These are phyloP conservation scores for Pocillopora verrucosa DNA, from an alignment of 64 coral and sea anemone species.

Conservation along the genomic window DNA sequence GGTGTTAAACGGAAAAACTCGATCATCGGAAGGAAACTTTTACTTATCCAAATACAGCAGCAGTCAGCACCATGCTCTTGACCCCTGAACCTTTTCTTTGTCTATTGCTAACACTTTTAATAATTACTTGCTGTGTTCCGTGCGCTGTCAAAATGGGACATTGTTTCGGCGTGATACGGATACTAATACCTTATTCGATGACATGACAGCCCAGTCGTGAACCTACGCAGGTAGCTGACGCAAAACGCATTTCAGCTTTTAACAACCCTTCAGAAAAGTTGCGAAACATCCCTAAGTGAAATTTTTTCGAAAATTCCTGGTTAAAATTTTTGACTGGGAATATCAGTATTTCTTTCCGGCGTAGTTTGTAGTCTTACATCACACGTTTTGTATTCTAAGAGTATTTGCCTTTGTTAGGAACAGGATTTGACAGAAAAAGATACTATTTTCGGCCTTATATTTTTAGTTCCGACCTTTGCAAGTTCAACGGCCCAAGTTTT, in stretches of 20 bases:
- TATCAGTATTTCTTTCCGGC: neutral
- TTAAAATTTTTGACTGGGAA: neutral
- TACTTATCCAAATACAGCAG: constrained; percentile 41
- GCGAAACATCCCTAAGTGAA: constrained; percentile 6
- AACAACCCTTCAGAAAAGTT: neutral
- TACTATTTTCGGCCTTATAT: constrained; percentile 39
- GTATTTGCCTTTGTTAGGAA: constrained; percentile 22
- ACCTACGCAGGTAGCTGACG: constrained; percentile 39
- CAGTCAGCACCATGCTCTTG: constrained; percentile 35
- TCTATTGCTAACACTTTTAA: constrained; percentile 46
- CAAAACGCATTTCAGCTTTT: constrained; percentile 15
- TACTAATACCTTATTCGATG: constrained; percentile 38
- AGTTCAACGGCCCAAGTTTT: constrained; percentile 10
- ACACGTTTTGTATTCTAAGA: neutral
- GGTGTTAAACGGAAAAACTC: constrained; percentile 56
- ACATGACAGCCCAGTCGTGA: constrained; percentile 31
- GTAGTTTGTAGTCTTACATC: neutral
- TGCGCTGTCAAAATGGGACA: constrained; percentile 39
- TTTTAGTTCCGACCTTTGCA: constrained; percentile 25
- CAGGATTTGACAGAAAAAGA: constrained; percentile 21
- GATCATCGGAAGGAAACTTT: constrained; percentile 60
- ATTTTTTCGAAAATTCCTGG: constrained; percentile 13
- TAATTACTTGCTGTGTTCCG: constrained; percentile 32
- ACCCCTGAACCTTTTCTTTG: constrained; percentile 37
- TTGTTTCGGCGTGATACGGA: constrained; percentile 33